These are phyloP conservation scores for Parapristionchus giblindavisi DNA, from an alignment of 2,888 invertebrate species.

Conservation along the genomic window DNA sequence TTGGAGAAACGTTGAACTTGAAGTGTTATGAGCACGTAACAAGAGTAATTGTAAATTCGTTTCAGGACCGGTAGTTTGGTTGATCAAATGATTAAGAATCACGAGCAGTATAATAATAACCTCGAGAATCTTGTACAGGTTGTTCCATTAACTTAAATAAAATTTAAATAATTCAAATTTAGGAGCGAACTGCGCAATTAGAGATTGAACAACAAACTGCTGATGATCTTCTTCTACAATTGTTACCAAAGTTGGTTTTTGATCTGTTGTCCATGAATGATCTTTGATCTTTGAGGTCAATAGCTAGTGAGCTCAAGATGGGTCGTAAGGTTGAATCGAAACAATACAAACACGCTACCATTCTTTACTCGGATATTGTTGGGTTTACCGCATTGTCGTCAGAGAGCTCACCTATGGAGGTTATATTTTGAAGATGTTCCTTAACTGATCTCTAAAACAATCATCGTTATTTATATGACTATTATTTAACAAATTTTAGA, in stretches of 20 bases:
- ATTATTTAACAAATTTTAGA: too few species aligned
- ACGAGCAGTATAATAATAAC: conserved; percentile 61
- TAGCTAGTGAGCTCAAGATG: conserved; percentile 59
- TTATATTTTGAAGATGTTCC: too few species aligned
- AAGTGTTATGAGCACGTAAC: too few species aligned
- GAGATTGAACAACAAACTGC: conserved; percentile 57
- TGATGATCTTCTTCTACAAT: conserved; percentile 59
- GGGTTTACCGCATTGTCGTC: conserved; percentile 68
- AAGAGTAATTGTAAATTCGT: too few species aligned
- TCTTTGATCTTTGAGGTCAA: conserved; percentile 43
- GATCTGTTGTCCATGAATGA: background rate
- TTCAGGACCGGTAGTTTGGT: conserved; percentile 63
- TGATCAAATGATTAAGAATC: conserved; percentile 65
- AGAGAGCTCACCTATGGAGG: conserved; percentile 64
- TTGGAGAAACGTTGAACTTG: too few species aligned
- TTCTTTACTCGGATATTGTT: conserved; percentile 68
- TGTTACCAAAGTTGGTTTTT: conserved; percentile 56
- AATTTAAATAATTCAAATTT: too few species aligned
- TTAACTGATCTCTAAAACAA: too few species aligned
- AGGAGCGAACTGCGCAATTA: conserved; percentile 57
- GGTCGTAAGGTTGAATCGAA: conserved; percentile 56
- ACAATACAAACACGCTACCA: conserved; percentile 59
- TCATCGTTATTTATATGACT: background rate
- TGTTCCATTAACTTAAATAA: too few species aligned
- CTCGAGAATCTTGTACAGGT: conserved; percentile 58